Percentiles rank a stretch among this genome's conserved stretches.
Evolutionary conservation across 2,797 vertebrate genomes (phyloP).

Genomic region (Cirrhinus molitorella): DNA sequence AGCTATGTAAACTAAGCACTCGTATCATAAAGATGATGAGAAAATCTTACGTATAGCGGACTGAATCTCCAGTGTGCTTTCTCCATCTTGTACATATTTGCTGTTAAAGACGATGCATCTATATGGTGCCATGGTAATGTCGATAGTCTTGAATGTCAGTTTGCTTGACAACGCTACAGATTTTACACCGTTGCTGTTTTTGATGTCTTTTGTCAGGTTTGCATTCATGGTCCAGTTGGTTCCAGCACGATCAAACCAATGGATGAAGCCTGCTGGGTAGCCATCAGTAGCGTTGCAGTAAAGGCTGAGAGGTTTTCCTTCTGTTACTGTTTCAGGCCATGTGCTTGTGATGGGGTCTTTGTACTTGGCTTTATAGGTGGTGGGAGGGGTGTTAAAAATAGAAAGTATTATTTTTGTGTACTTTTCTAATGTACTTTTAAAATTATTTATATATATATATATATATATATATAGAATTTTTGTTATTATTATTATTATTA

Average conservation of each 20-base stretch:
- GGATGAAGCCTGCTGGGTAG: conserved; percentile 67
- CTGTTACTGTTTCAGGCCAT: rapidly evolving
- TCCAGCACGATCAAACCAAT: conserved; percentile 62
- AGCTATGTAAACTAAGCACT: neutral
- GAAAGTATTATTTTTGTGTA: too few relatives aligned
- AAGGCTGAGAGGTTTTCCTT: neutral
- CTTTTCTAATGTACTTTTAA: neutral
- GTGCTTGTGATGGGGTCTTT: rapidly evolving
- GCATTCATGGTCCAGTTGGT: neutral
- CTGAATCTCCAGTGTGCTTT: rapidly evolving
- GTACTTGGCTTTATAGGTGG: conserved; percentile 67
- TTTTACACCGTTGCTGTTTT: neutral
- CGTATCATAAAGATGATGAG: neutral
- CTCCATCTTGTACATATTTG: conserved; percentile 39
- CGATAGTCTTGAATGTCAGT: neutral
- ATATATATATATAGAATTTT: too few relatives aligned
- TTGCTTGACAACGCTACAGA: conserved; percentile 67
- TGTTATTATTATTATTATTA: too few relatives aligned
- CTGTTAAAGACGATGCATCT: conserved; percentile 67
- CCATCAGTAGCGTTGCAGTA: conserved; percentile 66
- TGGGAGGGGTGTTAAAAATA: neutral
- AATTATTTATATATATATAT: neutral
- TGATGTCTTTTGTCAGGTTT: rapidly evolving
- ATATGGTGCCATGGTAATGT: neutral
- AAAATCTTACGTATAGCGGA: neutral